These are phyloP conservation scores for Coccyzus lansbergi DNA, from an alignment of 2,797 vertebrate species.

Conservation along the genomic window DNA sequence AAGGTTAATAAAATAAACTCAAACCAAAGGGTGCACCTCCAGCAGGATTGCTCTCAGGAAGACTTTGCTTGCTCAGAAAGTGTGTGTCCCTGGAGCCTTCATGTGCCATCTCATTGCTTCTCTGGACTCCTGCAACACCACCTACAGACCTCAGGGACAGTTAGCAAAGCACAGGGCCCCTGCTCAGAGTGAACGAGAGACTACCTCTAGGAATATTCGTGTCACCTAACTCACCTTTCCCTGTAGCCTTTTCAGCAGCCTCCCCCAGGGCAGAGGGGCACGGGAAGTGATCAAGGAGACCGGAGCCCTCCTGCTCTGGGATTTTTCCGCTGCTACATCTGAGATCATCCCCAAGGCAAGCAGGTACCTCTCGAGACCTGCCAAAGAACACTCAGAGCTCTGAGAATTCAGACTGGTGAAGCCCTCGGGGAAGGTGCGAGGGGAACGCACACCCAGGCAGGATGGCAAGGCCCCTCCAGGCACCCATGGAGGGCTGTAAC, in stretches of 20 bases:
- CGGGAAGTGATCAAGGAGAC: slow-evolving; percentile 60
- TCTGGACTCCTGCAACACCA: slow-evolving; percentile 48
- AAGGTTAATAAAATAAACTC: not conserved
- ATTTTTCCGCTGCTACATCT: slow-evolving; percentile 68
- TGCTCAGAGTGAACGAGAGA: slow-evolving; percentile 28
- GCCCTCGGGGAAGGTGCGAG: not conserved
- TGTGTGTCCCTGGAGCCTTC: slow-evolving; percentile 47
- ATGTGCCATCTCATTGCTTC: slow-evolving; percentile 20
- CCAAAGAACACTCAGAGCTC: slow-evolving; percentile 66
- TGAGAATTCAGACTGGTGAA: not conserved
- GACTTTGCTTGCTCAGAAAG: slow-evolving; percentile 36
- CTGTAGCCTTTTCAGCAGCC: slow-evolving; percentile 60
- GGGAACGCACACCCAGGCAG: not conserved
- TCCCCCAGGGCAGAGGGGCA: slow-evolving; percentile 67
- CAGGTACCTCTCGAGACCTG: slow-evolving; percentile 69
- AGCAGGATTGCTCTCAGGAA: slow-evolving; percentile 40
- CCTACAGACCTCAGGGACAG: slow-evolving; percentile 46
- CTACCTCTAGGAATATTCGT: slow-evolving; percentile 61
- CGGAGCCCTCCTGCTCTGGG: slow-evolving; percentile 64
- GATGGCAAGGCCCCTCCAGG: not conserved
- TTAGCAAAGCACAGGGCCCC: slow-evolving; percentile 49
- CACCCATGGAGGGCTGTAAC: not conserved
- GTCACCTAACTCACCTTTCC: slow-evolving; percentile 68
- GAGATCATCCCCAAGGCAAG: slow-evolving; percentile 65
- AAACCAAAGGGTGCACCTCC: not conserved